Percentiles rank a stretch among this genome's conserved stretches.
phyloP scores from a whole-genome alignment of 2,888 invertebrate genomes.

The Clusia tigrina region DNA sequence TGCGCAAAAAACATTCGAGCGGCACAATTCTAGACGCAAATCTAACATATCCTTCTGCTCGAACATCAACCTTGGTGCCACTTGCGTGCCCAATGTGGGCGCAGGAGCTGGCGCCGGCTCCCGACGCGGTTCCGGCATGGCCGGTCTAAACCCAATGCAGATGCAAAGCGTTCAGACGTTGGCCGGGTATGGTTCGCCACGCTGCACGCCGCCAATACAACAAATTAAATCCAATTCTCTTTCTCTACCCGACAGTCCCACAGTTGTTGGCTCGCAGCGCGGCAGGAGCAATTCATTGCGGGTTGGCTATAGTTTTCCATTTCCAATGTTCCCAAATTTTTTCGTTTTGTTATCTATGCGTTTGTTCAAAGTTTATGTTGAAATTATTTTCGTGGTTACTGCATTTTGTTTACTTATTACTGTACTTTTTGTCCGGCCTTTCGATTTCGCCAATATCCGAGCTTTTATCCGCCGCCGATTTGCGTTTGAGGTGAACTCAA shows the following conservation, averaged over 20 bases:
- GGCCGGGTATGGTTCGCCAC: constrained; percentile 70
- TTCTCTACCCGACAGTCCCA: constrained; percentile 88
- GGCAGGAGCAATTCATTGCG: constrained; percentile 86
- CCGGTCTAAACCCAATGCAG: constrained; percentile 66
- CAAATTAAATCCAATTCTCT: constrained; percentile 89
- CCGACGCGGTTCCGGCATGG: constrained; percentile 75
- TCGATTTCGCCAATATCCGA: too few species aligned
- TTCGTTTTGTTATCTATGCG: constrained; percentile 8
- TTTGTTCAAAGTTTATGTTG: constrained; percentile 6
- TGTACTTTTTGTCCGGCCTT: too few species aligned
- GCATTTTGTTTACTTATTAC: neutral
- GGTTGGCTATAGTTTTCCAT: constrained; percentile 66
- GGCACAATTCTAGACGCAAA: constrained; percentile 88
- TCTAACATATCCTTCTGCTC: constrained; percentile 92
- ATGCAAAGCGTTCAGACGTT: constrained; percentile 65
- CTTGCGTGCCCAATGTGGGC: constrained; percentile 66
- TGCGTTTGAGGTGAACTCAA: too few species aligned
- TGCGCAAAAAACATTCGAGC: constrained; percentile 92
- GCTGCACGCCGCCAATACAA: constrained; percentile 79
- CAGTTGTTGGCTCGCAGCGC: constrained; percentile 79
- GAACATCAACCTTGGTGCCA: constrained; percentile 75
- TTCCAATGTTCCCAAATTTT: constrained; percentile 12
- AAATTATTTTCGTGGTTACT: constrained; percentile 15
- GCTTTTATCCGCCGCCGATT: too few species aligned
- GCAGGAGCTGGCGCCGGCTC: constrained; percentile 66